Evolutionary conservation across 2,888 invertebrate species (phyloP), one percentile per base, ranked within the genome.

Genomic region (Trissonchulus latispiculum): DNA sequence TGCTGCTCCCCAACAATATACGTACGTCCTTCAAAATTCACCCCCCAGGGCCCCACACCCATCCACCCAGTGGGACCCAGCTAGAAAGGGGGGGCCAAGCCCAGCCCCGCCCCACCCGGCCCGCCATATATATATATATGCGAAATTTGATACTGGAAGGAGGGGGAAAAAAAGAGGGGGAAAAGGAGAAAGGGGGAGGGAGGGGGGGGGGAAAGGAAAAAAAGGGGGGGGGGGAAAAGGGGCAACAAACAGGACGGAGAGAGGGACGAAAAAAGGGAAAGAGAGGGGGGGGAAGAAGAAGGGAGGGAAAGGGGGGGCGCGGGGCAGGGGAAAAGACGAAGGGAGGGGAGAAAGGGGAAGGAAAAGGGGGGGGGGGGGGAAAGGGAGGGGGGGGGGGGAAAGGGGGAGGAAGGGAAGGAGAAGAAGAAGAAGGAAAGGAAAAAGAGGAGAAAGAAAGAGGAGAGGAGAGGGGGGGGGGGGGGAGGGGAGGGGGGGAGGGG

Each of bases 231-330:
- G 23, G 23, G 48, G 23, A 48, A 48, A 23, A 48, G 23, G 8
- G 48, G 23, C 8, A 48, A 23, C 8, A 71, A 71, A 61, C 18
- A 62, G 61, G 29, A 71, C 18, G 61, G 31, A 35, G 23, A 31
- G 66, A 66, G 31, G 66, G 67, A 71, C n/a, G 29, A 71, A 31
- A 64, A 36, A 61, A 62, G 61, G 66, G 31, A 71, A 23, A 36
- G 66, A 23, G 61, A 61, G 15, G 23, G 66, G 23, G 31, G n/a
- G n/a, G 29, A 62, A 67, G 61, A 62, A 71, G 28, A 18, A 62
- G 28, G 67, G 69, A 36, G 23, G 67, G 67, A 31, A 71, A 64
- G 71, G 31, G 31, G 61, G 31, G 23, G 28, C n/a, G 28, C 8
- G 23, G 61, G 71, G 15, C 66, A 31, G 67, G 67, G 31, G 61